Conservation (phyloP, 2,113 vertebrate genomes). For the Corydoras sp. region DNA sequence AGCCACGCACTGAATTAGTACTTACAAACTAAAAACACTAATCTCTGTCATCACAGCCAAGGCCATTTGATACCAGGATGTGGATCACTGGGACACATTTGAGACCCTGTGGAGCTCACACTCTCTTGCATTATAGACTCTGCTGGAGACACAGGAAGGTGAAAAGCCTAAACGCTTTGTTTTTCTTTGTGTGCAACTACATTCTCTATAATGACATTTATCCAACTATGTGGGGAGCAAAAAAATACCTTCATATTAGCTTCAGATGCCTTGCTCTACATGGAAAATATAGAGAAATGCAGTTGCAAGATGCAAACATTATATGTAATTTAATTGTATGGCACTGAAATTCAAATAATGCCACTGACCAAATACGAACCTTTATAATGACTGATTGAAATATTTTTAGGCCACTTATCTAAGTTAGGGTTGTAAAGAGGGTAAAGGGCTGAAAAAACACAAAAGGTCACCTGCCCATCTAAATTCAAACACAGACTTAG, state of each 20-base stretch:
- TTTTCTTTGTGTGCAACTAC: conserved; percentile 12
- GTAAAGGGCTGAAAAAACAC: too few species aligned
- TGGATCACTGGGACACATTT: conserved; percentile 14
- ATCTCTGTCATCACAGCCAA: conserved; percentile 1
- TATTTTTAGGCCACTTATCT: too few species aligned
- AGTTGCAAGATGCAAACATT: neutral
- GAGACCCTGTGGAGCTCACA: conserved; percentile 5
- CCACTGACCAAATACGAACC: too few species aligned
- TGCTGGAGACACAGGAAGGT: conserved; percentile 18
- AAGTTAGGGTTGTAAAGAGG: too few species aligned
- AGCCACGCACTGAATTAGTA: neutral
- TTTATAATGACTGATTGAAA: too few species aligned
- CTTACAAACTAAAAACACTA: neutral
- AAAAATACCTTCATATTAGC: neutral
- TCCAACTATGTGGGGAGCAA: neutral
- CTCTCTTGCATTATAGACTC: conserved; percentile 7
- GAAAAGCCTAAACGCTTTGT: conserved; percentile 34
- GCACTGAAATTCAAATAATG: too few species aligned
- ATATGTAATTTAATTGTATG: too few species aligned
- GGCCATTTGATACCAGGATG: neutral
- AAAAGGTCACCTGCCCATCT: too few species aligned
- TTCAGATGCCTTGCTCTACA: neutral
- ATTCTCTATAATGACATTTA: neutral
- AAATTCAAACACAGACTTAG: too few species aligned
- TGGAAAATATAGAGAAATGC: too few species aligned